Conservation (phyloP, 2,888 invertebrate genomes). For the Andricus curvator region DNA sequence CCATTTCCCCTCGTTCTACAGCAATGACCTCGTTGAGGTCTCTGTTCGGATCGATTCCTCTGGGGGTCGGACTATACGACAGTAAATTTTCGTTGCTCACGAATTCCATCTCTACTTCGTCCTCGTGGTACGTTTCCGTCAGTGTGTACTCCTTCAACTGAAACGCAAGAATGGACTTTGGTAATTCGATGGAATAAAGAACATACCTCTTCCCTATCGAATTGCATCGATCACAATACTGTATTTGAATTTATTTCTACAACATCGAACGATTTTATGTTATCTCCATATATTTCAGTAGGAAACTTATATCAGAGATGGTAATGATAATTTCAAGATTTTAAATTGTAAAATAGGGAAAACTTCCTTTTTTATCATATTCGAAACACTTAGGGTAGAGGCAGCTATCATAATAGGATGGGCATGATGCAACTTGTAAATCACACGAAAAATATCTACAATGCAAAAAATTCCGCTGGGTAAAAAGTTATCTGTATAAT, state of each 20-base stretch:
- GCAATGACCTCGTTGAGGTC: conserved; percentile 90
- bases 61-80: conserved; percentile 70
- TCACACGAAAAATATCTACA: too few species aligned
- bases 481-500: too few species aligned
- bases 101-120: conserved; percentile 81
- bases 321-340: background rate
- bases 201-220: conserved; percentile 10
- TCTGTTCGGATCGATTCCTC: conserved; percentile 85
- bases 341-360: background rate
- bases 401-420: too few species aligned
- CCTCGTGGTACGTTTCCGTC: conserved; percentile 92
- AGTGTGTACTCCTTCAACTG: conserved; percentile 93
- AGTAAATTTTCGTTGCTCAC: conserved; percentile 73
- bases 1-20: conserved; percentile 86
- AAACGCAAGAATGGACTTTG: conserved; percentile 51
- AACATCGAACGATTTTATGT: background rate
- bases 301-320: background rate
- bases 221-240: conserved; percentile 12
- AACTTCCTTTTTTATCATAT: too few species aligned
- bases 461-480: too few species aligned
- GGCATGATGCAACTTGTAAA: too few species aligned
- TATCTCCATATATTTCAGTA: conserved; percentile 4
- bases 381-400: too few species aligned
- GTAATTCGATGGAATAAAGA: conserved; percentile 36
- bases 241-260: background rate